phyloP scores from a whole-genome alignment of 2,113 vertebrate genomes.

The Pogona vitticeps region DNA sequence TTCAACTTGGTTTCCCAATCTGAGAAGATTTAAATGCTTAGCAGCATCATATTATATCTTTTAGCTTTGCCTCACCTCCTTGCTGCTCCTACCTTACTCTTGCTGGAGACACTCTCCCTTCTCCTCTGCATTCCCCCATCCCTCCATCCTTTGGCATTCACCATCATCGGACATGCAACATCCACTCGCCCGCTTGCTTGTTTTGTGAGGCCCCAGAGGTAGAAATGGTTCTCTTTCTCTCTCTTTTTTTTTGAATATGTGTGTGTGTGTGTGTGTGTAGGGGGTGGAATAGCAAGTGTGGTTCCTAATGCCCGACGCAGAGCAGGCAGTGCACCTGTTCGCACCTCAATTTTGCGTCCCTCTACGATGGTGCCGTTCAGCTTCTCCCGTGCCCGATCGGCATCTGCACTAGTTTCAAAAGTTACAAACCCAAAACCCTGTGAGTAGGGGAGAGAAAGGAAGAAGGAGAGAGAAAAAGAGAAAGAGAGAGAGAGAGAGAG shows the following conservation, averaged over 20 bases:
- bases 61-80: neutral
- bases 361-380: slow-evolving; percentile 99
- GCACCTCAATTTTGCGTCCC: slow-evolving; percentile 99
- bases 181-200: slow-evolving; percentile 20
- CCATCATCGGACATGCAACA: slow-evolving; percentile 16
- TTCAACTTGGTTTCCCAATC: neutral
- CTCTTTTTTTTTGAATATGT: too few relatives aligned
- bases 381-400: slow-evolving; percentile 98
- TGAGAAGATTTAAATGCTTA: neutral
- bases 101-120: neutral
- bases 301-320: slow-evolving; percentile 21
- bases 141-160: neutral
- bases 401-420: slow-evolving; percentile 98
- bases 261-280: neutral
- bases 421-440: slow-evolving; percentile 95
- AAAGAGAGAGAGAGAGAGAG: slow-evolving; percentile 56
- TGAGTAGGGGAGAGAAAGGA: slow-evolving; percentile 76
- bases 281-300: slow-evolving; percentile 17
- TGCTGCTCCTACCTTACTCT: neutral
- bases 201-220: neutral
- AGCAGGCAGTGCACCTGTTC: slow-evolving; percentile 74
- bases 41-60: neutral
- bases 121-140: neutral
- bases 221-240: neutral
- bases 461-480: slow-evolving; percentile 62